Conservation (phyloP, 2,888 invertebrate genomes). For the Cephus spinipes region DNA sequence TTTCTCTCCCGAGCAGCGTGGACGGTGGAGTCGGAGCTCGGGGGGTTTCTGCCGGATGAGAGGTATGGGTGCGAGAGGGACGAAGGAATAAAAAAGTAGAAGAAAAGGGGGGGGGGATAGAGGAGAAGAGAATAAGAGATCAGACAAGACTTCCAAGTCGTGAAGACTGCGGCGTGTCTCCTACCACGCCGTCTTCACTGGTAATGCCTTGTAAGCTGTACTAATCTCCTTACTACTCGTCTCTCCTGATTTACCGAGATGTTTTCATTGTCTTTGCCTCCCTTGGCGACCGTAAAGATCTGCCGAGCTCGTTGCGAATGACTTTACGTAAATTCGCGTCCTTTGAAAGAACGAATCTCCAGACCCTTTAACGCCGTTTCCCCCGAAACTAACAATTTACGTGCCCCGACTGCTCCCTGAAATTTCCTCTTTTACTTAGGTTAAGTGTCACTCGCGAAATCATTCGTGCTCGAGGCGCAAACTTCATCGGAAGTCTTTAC, state of each 20-base stretch:
- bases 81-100: background rate
- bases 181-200: conserved; percentile 35
- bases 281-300: conserved; percentile 40
- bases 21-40: background rate
- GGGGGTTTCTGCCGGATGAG: background rate
- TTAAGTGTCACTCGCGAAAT: background rate
- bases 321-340: conserved; percentile 9
- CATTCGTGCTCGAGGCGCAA: background rate
- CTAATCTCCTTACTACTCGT: conserved; percentile 57
- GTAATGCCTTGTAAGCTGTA: conserved; percentile 58
- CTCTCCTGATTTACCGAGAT: conserved; percentile 61
- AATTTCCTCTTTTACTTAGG: background rate
- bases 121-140: conserved; percentile 3
- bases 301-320: conserved; percentile 17
- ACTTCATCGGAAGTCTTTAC: background rate
- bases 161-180: conserved; percentile 38
- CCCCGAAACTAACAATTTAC: background rate
- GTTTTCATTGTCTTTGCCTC: conserved; percentile 58
- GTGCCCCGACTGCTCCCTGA: background rate
- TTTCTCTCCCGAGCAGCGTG: background rate
- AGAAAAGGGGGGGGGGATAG: background rate
- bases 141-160: conserved; percentile 38
- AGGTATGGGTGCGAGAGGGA: conserved; percentile 13
- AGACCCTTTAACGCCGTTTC: background rate
- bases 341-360: background rate